Evolutionary conservation across 2,888 invertebrate species (phyloP).

Genomic region (Exephanes ischioxanthus): DNA sequence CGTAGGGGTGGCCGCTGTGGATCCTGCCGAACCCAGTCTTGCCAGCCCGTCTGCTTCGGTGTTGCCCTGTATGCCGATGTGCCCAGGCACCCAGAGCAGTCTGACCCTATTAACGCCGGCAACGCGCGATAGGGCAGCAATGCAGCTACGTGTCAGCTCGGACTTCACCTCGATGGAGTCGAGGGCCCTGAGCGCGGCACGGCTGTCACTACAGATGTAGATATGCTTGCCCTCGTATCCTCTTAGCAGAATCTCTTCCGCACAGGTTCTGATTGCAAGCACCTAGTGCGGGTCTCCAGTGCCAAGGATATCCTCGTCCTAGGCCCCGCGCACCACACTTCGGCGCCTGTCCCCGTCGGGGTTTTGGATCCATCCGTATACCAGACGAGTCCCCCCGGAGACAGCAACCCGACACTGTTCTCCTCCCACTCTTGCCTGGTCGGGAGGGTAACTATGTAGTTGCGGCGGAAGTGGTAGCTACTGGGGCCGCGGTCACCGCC

Average conservation of each 20-base stretch:
- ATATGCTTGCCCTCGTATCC: constrained; percentile 12
- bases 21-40: constrained; percentile 7
- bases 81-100: constrained; percentile 31
- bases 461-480: too few relatives aligned
- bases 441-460: too few relatives aligned
- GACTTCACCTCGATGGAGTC: constrained; percentile 1
- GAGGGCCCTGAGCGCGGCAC: constrained; percentile 17
- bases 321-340: too few relatives aligned
- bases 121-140: neutral
- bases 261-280: neutral
- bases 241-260: neutral
- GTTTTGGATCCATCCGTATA: neutral
- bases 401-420: neutral
- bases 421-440: neutral
- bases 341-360: too few relatives aligned
- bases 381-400: constrained; percentile 29
- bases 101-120: constrained; percentile 10
- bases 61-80: constrained; percentile 32
- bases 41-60: constrained; percentile 5
- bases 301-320: too few relatives aligned
- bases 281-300: neutral
- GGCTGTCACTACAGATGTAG: constrained; percentile 26
- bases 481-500: too few relatives aligned
- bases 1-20: neutral
- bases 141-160: neutral